Evolutionary conservation across 2,888 invertebrate species (phyloP).

Genomic region (Meliscaeva auricollis): DNA sequence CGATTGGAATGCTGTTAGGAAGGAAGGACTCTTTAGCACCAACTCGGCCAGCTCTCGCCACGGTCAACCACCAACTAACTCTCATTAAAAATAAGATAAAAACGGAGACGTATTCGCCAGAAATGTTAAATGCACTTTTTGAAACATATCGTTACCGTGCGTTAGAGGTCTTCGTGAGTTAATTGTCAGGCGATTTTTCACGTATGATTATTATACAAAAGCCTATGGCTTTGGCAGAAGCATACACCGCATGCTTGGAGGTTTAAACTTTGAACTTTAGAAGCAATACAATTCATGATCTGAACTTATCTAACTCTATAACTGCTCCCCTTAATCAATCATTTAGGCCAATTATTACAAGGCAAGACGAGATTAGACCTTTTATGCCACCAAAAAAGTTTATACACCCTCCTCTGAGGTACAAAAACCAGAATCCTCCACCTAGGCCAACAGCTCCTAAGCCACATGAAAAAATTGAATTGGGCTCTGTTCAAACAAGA

Average conservation of each 20-base stretch:
- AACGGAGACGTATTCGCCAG: no score
- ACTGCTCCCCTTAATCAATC: background rate
- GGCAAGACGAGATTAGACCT: background rate
- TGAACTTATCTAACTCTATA: background rate
- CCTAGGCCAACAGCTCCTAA: background rate
- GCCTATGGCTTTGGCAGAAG: background rate
- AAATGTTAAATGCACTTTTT: no score
- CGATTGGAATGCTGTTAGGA: background rate
- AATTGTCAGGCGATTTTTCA: no score
- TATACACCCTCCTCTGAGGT: no score
- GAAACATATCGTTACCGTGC: no score
- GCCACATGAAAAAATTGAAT: background rate
- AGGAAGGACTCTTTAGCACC: background rate
- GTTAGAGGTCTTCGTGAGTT: no score
- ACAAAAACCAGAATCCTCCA: background rate
- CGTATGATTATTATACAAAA: constrained; percentile 12
- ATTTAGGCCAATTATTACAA: background rate
- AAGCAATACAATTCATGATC: background rate
- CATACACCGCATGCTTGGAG: background rate
- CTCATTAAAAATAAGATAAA: no score
- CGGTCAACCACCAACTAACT: background rate
- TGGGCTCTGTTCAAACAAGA: background rate
- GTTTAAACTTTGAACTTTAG: background rate
- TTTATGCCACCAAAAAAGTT: no score
- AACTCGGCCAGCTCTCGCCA: background rate